Base-by-base conservation (phyloP, 2,888 invertebrate genomes). In the Diplolepis rosae region DNA sequence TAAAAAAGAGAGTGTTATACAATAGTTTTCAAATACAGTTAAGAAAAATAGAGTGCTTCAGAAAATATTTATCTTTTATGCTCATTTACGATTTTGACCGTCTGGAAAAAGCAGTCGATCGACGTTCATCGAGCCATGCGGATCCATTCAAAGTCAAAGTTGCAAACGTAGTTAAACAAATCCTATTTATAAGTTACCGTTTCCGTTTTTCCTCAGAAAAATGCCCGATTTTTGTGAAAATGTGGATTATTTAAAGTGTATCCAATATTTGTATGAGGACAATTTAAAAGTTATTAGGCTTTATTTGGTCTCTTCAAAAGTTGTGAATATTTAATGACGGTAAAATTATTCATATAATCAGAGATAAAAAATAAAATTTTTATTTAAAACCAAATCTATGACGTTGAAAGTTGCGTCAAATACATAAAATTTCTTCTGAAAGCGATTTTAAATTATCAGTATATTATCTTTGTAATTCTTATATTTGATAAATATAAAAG, bases 1-100 rank as follows among this genome's bases (percentile, higher is more conserved):
- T 45, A 0, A 28, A n/a, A 39, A 3, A 11, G 22, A 56, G 32
- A 2, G 7, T 22, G n/a, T 27, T 5, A 39, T 39, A 24, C 39
- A 61, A 61, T 56, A 13, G 7, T 4, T n/a, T 13, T 35, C 24
- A 24, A 39, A 48, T 6, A 45, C 22, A n/a, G 35, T 30, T 48
- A 30, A 11, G 32, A 54, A 42, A 18, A 18, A 68, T 54, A 71
- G 48, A 28, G 28, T 32, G 45, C 3, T 42, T 66, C 61, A 48
- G 65, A 67, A 61, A 68, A 70, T 67, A 70, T 51, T 66, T 54
- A 65, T 66, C 73, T 70, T 68, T 69, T 71, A 56, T 66, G 65
- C 27, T 18, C 39, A 66, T 50, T 48, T 24, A 39, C 32, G 65
- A 67, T 61, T 45, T 28, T 4, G n/a, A 30, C n/a, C 35, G 27